Percentiles rank a stretch among this genome's conserved stretches.
phyloP scores from a whole-genome alignment of 1,140 invertebrate genomes.

The Tetramorium alpestre region DNA sequence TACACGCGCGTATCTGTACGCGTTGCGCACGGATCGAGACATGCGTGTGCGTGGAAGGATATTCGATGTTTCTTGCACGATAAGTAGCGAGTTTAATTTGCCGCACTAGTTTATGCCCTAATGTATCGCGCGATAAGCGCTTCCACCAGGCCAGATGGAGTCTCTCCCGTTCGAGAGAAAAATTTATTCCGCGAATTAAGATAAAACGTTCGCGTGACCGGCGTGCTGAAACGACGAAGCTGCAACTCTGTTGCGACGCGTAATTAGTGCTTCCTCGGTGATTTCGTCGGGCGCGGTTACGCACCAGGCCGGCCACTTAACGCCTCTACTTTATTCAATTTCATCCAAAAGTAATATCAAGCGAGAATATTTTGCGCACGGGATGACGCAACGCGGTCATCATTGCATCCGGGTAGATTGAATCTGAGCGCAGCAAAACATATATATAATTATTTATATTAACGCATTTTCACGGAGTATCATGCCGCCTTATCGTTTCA shows the following conservation, averaged over 20 bases:
- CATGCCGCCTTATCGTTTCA: not conserved
- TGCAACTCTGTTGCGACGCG: not conserved
- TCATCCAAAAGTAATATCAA: not conserved
- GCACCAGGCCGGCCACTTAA: not conserved
- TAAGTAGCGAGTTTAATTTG: slow-evolving; percentile 21
- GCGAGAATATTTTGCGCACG: not conserved
- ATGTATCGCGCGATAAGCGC: slow-evolving; percentile 28
- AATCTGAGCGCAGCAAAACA: not conserved
- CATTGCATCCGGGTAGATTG: not conserved
- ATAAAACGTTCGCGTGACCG: slow-evolving; percentile 41
- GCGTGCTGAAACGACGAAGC: not conserved
- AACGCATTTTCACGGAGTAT: not conserved
- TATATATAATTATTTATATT: not conserved
- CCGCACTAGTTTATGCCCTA: not conserved
- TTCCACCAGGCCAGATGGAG: not conserved
- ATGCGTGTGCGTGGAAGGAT: slow-evolving; percentile 4
- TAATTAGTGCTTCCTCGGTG: slow-evolving; percentile 49
- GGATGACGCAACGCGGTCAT: not conserved
- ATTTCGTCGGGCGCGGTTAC: not conserved
- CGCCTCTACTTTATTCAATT: not conserved
- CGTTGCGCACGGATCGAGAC: not conserved
- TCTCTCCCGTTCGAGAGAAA: not conserved
- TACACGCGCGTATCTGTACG: slow-evolving; percentile 22
- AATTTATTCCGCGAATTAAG: slow-evolving; percentile 18
- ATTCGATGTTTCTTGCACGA: slow-evolving; percentile 5